Percentiles rank a stretch among this genome's conserved stretches.
These are phyloP conservation scores for Gouania willdenowi DNA, from an alignment of 2,797 vertebrate genomes.

Conservation along the genomic window DNA sequence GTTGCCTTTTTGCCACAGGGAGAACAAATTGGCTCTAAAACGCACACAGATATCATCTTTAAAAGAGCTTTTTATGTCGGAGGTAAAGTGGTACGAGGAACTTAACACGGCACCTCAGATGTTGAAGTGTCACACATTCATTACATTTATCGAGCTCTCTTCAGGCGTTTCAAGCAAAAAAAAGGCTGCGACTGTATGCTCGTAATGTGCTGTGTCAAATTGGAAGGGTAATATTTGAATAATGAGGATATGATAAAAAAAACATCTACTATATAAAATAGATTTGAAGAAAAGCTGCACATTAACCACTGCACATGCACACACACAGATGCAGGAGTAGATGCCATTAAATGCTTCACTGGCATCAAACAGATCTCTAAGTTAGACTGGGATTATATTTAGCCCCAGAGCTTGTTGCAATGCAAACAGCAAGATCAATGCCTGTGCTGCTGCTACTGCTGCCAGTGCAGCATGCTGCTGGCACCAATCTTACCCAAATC, in stretches of 20 bases:
- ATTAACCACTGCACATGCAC: not conserved
- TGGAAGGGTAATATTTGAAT: constrained; percentile 85
- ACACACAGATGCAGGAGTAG: constrained; percentile 27
- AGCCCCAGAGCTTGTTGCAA: constrained; percentile 57
- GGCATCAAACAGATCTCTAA: constrained; percentile 71
- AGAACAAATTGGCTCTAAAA: constrained; percentile 78
- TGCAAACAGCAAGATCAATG: constrained; percentile 45
- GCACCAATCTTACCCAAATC: constrained; percentile 40
- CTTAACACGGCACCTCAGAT: constrained; percentile 76
- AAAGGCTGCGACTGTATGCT: constrained; percentile 64
- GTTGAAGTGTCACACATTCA: constrained; percentile 81
- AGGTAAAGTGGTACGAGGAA: constrained; percentile 59
- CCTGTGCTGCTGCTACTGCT: constrained; percentile 25
- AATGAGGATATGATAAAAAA: constrained; percentile 71
- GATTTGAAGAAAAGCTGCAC: not conserved
- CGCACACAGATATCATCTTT: constrained; percentile 86
- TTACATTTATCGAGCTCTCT: constrained; percentile 82
- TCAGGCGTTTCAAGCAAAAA: constrained; percentile 79
- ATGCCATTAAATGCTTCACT: constrained; percentile 74
- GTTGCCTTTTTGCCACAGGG: constrained; percentile 75
- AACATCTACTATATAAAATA: not conserved
- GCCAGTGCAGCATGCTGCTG: constrained; percentile 48
- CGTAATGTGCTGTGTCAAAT: constrained; percentile 82
- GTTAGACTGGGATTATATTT: constrained; percentile 74
- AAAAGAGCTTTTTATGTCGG: constrained; percentile 81